Conservation (phyloP, 2,797 vertebrate species). For the Tadarida brasiliensis region DNA sequence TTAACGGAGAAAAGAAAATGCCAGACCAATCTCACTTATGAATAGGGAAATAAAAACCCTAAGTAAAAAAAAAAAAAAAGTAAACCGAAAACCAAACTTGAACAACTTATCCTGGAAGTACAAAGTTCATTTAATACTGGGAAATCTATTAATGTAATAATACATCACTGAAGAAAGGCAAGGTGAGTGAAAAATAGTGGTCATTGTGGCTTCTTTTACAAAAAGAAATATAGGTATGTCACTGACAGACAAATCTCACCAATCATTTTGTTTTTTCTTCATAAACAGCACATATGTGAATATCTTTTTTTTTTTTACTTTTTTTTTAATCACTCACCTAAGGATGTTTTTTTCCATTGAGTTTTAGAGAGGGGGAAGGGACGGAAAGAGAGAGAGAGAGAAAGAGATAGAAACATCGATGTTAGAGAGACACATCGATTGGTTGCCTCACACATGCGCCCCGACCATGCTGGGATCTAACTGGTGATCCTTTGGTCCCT, state of each 20-base stretch:
- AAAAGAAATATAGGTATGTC: not conserved
- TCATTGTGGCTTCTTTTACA: constrained; percentile 20
- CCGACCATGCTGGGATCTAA: no score
- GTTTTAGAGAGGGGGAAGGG: no score
- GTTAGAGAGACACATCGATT: no score
- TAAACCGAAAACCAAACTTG: not conserved
- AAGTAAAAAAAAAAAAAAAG: not conserved
- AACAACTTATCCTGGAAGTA: constrained; percentile 26
- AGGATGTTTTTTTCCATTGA: no score
- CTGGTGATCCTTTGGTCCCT: no score
- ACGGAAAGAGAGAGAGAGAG: no score
- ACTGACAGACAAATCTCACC: not conserved
- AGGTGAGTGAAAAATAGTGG: not conserved
- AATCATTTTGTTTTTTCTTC: constrained; percentile 32
- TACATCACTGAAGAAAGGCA: constrained; percentile 1
- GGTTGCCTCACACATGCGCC: no score
- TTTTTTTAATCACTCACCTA: no score
- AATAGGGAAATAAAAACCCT: constrained; percentile 27
- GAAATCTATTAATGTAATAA: not conserved
- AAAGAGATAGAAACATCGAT: no score
- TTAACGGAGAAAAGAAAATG: constrained; percentile 45
- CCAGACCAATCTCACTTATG: constrained; percentile 2
- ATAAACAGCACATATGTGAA: not conserved
- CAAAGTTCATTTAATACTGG: constrained; percentile 29
- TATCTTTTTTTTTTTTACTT: not conserved